phyloP scores from a whole-genome alignment of 2,113 vertebrate species.

The Calidris pygmaea region DNA sequence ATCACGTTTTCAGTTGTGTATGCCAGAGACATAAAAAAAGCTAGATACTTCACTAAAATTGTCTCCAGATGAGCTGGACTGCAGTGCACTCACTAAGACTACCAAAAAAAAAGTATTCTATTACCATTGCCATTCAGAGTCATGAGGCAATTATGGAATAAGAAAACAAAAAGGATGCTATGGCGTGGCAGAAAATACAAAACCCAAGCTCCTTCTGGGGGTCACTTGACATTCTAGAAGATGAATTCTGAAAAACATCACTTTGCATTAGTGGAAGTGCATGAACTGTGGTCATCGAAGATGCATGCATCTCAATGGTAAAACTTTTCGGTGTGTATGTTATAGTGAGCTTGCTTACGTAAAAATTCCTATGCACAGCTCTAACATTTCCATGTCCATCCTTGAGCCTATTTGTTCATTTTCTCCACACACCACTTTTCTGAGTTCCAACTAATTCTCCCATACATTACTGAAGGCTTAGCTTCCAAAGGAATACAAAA shows the following conservation, averaged over 20 bases:
- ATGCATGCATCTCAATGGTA: background rate
- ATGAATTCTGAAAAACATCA: background rate
- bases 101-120: background rate
- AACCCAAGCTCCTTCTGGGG: background rate
- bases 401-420: background rate
- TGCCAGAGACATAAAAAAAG: background rate
- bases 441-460: background rate
- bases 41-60: background rate
- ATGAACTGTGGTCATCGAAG: background rate
- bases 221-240: background rate
- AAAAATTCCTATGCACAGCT: background rate
- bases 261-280: background rate
- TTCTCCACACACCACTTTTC: background rate
- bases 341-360: background rate
- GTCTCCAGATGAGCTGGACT: background rate
- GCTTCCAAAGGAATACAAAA: background rate
- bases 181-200: conserved; percentile 19
- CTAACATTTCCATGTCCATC: background rate
- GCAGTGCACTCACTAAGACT: background rate
- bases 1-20: conserved; percentile 21
- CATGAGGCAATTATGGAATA: background rate
- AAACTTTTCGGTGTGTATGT: background rate
- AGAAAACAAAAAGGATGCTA: conserved; percentile 32
- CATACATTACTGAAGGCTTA: background rate
- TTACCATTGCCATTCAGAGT: background rate